Base-by-base conservation (phyloP, 2,113 vertebrate genomes). In the Burhinus bistriatus region DNA sequence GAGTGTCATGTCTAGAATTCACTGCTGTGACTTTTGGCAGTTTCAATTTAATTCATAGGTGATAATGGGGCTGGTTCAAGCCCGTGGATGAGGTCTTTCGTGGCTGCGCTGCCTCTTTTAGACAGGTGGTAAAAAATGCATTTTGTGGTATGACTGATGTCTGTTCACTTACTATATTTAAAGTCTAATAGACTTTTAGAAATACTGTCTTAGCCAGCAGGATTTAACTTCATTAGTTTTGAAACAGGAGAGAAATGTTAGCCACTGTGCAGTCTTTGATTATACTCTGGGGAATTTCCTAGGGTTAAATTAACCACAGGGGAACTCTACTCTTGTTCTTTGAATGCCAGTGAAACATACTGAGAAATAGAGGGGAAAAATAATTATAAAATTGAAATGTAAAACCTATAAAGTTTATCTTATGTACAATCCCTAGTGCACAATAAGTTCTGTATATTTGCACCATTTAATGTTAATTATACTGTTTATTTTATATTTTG, bases 171-270 rank as follows among this genome's bases (percentile, higher is more conserved):
- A 55, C 78, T 95, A 62, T 93, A 94, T 95, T 96, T 96, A 95
- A 96, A 95, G 52, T 82, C 80, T 92, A 82, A 86, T 58, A 90
- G 87, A 95, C 38, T 91, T 95, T 80, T 73, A 87, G 83, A 94
- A 95, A 96, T 84, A 82, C 71, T 90, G 82, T 70, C 90, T 96
- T 93, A 95, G 86, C 90, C 95, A 97, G 89, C 93, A 94, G 93
- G 90, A 95, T 97, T 97, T 90, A 97, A 94, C 82, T 97, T 97
- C 93, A 89, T 98, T 96, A 96, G 86, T 90, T 97, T 95, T 95
- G 91, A 96, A 98, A 91, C 75, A 84, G 71, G 78, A 95, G 91
- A 92, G 79, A 89, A 92, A 94, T 83, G 73, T 93, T 97, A 96
- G 87, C 93, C 83, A 86, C 96, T 83, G 78, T 91, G 40, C 77